Evolutionary conservation across 2,113 vertebrate genomes (phyloP), one percentile per base, ranked within the genome.

Genomic region (Ophiodon elongatus): DNA sequence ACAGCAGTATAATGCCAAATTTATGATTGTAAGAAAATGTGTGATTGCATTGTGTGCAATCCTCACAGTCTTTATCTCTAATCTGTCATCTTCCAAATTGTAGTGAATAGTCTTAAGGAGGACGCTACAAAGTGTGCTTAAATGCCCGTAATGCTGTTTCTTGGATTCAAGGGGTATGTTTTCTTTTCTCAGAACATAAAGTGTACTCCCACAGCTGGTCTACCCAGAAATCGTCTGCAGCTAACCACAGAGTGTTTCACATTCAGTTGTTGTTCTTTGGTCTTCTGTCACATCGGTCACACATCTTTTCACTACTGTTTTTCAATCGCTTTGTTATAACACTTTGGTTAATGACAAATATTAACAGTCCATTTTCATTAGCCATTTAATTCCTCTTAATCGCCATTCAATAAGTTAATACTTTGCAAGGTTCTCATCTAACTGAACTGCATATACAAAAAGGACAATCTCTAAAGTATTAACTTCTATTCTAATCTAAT

Each of bases 161-260:
- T 25, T 5, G 5, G 6, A 60, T 29, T 31, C 72, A 57, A 14
- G 8, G 45, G 25, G 0, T 43, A 27, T 6, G 2, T n/a, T 29
- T 63, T n/a, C n/a, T n/a, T n/a, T n/a, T n/a, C 4, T 41, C 3
- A 2, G 11, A 68, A 37, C 2, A 41, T 41, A 11, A 67, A 17
- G 45, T 69, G n/a, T 27, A 74, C 13, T 0, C 68, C 43, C n/a
- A 59, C 64, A 50, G 25, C 13, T 82, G 25, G 15, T n/a, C 73
- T 65, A 15, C 17, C 64, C 23, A 37, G 41, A 54, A 35, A 31
- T 59, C 3, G 13, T 13, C 31, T 39, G 43, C 31, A 3, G 1
- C 25, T 59, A 67, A 77, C 73, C 62, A 69, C 79, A 62, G 1
- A 10, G 21, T 64, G 76, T 81, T 71, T 81, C 77, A 75, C 15